Evolutionary conservation across 2,888 invertebrate species (phyloP).

Genomic region (Parelbella ahira): DNA sequence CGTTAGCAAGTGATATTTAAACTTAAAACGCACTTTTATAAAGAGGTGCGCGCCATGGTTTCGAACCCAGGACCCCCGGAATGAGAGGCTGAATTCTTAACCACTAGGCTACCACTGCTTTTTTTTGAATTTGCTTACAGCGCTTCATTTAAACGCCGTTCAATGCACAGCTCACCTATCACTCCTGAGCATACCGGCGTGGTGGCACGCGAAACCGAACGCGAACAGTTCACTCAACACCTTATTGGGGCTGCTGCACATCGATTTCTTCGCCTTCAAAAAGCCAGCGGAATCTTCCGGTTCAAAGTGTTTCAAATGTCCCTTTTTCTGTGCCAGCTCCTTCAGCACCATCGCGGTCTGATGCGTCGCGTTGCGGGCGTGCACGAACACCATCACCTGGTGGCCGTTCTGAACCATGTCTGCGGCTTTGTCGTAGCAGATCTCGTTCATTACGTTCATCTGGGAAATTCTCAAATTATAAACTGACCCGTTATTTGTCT

Average conservation of each 20-base stretch:
- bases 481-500: too few species aligned
- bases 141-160: too few species aligned
- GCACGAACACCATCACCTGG: constrained; percentile 99
- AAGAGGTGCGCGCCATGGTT: too few species aligned
- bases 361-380: constrained; percentile 97
- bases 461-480: too few species aligned
- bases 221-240: constrained; percentile 91
- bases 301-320: constrained; percentile 85
- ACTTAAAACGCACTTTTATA: too few species aligned
- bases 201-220: constrained; percentile 95
- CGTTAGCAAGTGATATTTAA: too few species aligned
- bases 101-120: too few species aligned
- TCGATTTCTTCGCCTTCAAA: constrained; percentile 85
- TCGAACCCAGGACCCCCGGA: too few species aligned
- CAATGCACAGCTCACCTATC: constrained; percentile 89
- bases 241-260: constrained; percentile 88
- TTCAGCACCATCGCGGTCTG: constrained; percentile 91
- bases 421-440: constrained; percentile 95
- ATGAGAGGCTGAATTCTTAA: too few species aligned
- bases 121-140: too few species aligned
- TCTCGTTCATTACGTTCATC: constrained; percentile 91
- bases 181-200: constrained; percentile 95
- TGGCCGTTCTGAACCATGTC: constrained; percentile 94
- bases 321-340: constrained; percentile 89
- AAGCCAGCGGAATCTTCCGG: constrained; percentile 83